Evolutionary conservation across 64 coral and sea anemone genomes (phyloP).

Genomic region (Hydrozoanthus tunicans): DNA sequence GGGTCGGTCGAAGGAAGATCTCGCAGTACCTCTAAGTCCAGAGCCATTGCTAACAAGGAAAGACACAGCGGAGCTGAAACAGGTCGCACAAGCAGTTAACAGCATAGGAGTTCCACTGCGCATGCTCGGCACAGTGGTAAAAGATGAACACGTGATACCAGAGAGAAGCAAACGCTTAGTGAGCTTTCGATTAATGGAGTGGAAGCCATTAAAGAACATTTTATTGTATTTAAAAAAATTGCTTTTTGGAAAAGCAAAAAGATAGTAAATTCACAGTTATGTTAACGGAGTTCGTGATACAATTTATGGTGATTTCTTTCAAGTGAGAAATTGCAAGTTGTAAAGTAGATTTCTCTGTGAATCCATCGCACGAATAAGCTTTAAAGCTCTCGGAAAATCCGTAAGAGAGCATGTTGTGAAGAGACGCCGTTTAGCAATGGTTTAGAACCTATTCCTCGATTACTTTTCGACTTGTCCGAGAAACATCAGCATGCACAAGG

Average conservation of each 20-base stretch:
- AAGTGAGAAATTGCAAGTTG: no score
- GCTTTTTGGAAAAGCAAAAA: neutral
- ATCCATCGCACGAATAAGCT: no score
- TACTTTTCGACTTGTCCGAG: no score
- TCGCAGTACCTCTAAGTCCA: neutral
- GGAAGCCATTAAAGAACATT: constrained; percentile 1
- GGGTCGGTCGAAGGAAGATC: neutral
- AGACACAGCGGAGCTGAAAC: neutral
- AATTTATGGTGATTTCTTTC: no score
- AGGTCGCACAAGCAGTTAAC: constrained; percentile 7
- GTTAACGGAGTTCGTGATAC: no score
- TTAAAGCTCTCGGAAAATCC: no score
- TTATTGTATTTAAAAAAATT: neutral
- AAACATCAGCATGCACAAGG: no score
- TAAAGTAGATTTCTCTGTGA: no score
- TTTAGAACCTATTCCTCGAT: no score
- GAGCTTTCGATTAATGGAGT: neutral
- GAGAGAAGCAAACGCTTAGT: neutral
- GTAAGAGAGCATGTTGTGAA: no score
- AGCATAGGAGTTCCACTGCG: constrained; percentile 21
- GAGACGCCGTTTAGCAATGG: no score
- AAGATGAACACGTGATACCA: constrained; percentile 21
- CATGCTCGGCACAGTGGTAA: constrained; percentile 15
- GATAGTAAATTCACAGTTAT: neutral
- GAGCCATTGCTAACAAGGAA: neutral